These are phyloP conservation scores for Pocillopora meandrina DNA, from an alignment of 92 coral and sea anemone genomes.

Conservation along the genomic window DNA sequence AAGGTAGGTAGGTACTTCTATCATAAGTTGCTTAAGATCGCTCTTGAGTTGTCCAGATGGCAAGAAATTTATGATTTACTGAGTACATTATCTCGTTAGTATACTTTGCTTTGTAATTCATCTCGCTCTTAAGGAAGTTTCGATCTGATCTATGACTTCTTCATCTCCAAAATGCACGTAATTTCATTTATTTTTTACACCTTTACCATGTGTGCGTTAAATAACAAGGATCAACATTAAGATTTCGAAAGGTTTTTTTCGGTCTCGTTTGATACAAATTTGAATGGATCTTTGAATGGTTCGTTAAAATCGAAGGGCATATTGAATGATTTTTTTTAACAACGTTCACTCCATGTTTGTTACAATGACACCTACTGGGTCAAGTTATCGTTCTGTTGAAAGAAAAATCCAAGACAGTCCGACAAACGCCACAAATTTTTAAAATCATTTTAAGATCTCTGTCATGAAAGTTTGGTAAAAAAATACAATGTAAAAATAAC, in stretches of 20 bases:
- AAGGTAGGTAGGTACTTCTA: too few relatives aligned
- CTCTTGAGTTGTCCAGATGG: background rate
- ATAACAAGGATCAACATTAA: background rate
- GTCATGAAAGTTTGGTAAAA: background rate
- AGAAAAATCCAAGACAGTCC: background rate
- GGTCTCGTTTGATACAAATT: background rate
- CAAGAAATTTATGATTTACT: background rate
- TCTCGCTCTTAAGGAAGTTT: background rate
- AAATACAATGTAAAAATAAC: background rate
- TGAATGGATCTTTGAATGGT: background rate
- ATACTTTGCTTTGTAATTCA: background rate
- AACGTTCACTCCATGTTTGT: background rate
- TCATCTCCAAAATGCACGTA: too few relatives aligned
- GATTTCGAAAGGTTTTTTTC: background rate
- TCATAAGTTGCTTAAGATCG: too few relatives aligned
- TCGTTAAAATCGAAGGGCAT: background rate
- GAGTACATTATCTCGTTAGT: background rate
- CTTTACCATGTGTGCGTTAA: too few relatives aligned
- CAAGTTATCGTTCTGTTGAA: background rate
- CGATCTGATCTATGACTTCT: too few relatives aligned
- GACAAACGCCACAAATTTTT: background rate
- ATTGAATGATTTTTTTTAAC: background rate
- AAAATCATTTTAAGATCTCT: background rate
- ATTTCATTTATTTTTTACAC: too few relatives aligned
- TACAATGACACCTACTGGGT: background rate